Base-by-base conservation (phyloP, 2,888 invertebrate species). In the Drosophila prolongata region DNA sequence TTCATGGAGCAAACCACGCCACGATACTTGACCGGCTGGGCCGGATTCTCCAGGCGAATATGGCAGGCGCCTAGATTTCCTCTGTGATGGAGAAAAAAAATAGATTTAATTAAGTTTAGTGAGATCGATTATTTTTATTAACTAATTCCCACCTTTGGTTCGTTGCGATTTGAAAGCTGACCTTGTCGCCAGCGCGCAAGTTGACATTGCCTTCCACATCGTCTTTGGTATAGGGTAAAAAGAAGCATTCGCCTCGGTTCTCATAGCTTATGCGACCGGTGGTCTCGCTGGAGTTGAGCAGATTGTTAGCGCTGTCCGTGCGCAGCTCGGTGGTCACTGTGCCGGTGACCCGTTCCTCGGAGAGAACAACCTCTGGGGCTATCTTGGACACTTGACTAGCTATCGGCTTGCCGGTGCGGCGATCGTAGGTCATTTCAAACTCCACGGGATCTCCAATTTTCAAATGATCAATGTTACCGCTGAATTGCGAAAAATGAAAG, bases 401-500 rank as follows among this genome's bases (percentile, higher is more conserved):
- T 90, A 99, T 98, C 1, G 99, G 98, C 93, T 99, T 99, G 57
- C 99, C 98, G 79, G 98, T 99, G 82, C 98, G 95, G 58, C 98
- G 95, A 92, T 99, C 99, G 91, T 98, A 98, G 2, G 98, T 98
- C 98, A 98, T 98, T 94, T 98, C 98, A 93, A 99, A 99, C 93
- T 99, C 99, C 40, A 99, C 99, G 27, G 98, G 97, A 93, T 99
- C 99, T 73, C 99, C 99, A 91, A 98, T 97, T 93, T 98, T 98
- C 78, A 99, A 94, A 93, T 98, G 98, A 91, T 99, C 98, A 92
- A 98, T 97, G 91, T 97, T 98, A 78, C 98, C 98, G 92, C 96
- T 97, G 93, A 98, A 99, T 90, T 94, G 94, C 92, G 98, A 98
- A 93, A 98, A 99, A 94, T 99, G 99, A 94, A 99, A 99, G 94